Base-by-base conservation (phyloP, 2,888 invertebrate genomes). In the Plebejus argus region DNA sequence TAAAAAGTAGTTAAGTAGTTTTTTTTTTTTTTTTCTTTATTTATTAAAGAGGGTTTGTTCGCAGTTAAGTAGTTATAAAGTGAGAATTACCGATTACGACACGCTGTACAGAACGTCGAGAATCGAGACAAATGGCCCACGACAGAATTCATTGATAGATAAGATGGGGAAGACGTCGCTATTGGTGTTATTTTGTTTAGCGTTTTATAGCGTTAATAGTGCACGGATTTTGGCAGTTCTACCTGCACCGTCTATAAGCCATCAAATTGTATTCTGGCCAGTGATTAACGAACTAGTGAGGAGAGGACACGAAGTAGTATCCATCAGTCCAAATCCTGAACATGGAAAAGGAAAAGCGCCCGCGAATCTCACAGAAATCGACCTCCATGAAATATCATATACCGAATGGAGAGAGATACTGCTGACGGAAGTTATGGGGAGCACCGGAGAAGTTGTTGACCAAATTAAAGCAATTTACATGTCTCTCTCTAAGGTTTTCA, bases 221-320 rank as follows among this genome's bases (percentile, higher is more conserved):
- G 87, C 87, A 4, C 85, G 84, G 76, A 91, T 92, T 76, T 79
- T 92, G 33, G 87, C 83, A 0, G 81, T 90, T 0, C 82, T 89
- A 56, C 84, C 90, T 3, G 82, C 84, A 2, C 86, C 90, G 1
- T 88, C 89, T 0, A 88, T 93, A 76, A 94, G 94, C 78, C 83
- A 83, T 79, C 82, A 83, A 77, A 49, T 81, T 20, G 82, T 83
- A 2, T 84, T 85, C 87, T 88, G 85, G 20, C 83, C 85, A 23
- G 78, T 92, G 1, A 85, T 87, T 35, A 82, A 85, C 15, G 88
- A 87, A 70, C 79, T 93, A 45, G 85, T 85, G 0, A 83, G 79
- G 74, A 81, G 86, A 35, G 92, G 93, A 3, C 93, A 94, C 79
- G 84, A 92, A 78, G 79, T 93, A 0, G 85, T 87, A 0, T 82